Base-by-base conservation (phyloP, 2,888 invertebrate genomes). In the Drosophila melanocephala region DNA sequence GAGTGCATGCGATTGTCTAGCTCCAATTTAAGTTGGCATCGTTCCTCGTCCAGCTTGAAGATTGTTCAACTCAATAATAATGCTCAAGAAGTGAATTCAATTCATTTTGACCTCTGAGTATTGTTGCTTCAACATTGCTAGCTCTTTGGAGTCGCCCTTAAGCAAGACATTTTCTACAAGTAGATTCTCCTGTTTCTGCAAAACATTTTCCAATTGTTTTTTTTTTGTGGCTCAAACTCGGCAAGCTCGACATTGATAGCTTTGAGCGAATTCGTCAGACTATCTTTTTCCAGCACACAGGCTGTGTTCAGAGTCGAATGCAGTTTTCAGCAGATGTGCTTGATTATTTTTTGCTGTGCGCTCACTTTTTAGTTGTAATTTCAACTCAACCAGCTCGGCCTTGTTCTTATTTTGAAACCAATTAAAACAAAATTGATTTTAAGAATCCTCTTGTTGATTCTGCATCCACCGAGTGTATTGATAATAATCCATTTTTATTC, bases 31-130 rank as follows among this genome's bases (percentile, higher is more conserved):
- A 52, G 26, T 14, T 44, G 14, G 12, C 1, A 6, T 0, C 56
- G 28, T 10, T 50, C 32, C 5, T 32, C 35, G 22, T 57, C 6
- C 14, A 78, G 26, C 78, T 78, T 7, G 2, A 51, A 53, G 14
- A 57, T 16, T 30, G 2, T 6, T 19, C 7, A 2, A 32, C 12
- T 9, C 7, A 30, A 55, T 30, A 16, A 37, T n/a, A 42, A 19
- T 6, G 1, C 9, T 16, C 1, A 1, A 19, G 0, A 28, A 30
- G 19, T 3, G 5, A 5, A 10, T 6, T 33, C 22, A 6, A 30
- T 33, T 16, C 7, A 6, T 28, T 1, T 1, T 42, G 56, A 77
- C 76, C 61, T 37, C 22, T 6, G 7, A 6, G 4, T 16, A 14
- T 39, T 69, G 16, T 2, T 28, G 10, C 12, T 39, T 28, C 14